phyloP scores from a whole-genome alignment of 23 tunicate species.

The Trididemnum clinides region DNA sequence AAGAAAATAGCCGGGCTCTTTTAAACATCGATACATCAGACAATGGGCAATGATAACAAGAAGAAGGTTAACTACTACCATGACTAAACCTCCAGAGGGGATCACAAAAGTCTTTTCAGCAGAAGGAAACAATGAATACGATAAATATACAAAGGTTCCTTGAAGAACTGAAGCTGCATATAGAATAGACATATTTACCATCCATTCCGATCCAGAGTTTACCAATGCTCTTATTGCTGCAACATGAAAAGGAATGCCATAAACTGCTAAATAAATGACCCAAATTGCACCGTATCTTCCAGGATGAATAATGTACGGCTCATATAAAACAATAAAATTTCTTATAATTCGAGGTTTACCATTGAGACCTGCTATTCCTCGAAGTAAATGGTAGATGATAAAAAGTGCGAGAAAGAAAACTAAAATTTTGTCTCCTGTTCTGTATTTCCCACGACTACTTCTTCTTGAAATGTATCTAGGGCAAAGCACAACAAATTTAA shows the following conservation, averaged over 20 bases:
- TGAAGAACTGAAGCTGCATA: slow-evolving; percentile 57
- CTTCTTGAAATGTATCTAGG: background rate
- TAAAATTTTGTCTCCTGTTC: background rate
- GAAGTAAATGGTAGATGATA: slow-evolving; percentile 28
- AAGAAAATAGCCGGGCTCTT: background rate
- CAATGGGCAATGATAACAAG: slow-evolving; percentile 15
- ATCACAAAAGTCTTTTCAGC: slow-evolving; percentile 6
- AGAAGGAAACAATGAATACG: slow-evolving; percentile 37
- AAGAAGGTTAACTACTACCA: background rate
- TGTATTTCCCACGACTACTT: background rate
- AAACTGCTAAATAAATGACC: slow-evolving; percentile 44
- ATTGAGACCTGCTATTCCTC: slow-evolving; percentile 71
- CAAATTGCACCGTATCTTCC: slow-evolving; percentile 47
- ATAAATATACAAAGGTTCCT: slow-evolving; percentile 34
- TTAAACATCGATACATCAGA: slow-evolving; percentile 36
- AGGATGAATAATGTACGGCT: slow-evolving; percentile 67
- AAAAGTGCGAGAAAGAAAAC: background rate
- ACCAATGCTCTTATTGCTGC: slow-evolving; percentile 22
- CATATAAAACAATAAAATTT: slow-evolving; percentile 43
- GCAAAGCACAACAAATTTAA: background rate
- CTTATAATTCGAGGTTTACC: slow-evolving; percentile 10
- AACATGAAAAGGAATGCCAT: slow-evolving; percentile 67
- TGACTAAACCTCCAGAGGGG: background rate
- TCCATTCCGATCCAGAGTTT: slow-evolving; percentile 39
- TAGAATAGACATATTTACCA: slow-evolving; percentile 38